Percentiles rank a stretch among this genome's conserved stretches.
phyloP scores from a whole-genome alignment of 2,113 vertebrate genomes.

The Pollachius pollachius region DNA sequence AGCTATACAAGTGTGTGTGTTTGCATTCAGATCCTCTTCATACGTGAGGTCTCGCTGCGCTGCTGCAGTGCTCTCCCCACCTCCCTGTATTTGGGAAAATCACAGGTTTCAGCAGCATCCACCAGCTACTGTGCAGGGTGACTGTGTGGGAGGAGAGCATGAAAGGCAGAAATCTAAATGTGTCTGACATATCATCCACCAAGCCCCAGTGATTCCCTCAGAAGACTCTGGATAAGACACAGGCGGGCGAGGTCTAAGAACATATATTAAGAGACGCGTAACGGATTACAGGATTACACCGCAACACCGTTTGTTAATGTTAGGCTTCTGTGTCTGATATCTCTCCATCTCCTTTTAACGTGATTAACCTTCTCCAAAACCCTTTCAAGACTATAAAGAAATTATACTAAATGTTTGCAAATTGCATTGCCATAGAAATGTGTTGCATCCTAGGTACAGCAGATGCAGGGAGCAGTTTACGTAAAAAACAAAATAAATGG shows the following conservation, averaged over 20 bases:
- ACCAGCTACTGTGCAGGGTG: slow-evolving; percentile 62
- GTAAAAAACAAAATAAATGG: too few species aligned
- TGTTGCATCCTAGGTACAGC: too few species aligned
- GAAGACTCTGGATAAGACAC: slow-evolving; percentile 56
- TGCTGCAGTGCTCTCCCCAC: slow-evolving; percentile 46
- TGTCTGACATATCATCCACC: slow-evolving; percentile 69
- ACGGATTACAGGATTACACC: too few species aligned
- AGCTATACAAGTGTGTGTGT: neutral
- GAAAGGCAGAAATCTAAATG: slow-evolving; percentile 77
- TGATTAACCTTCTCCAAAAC: too few species aligned
- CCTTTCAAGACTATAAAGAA: too few species aligned
- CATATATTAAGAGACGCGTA: slow-evolving; percentile 6
- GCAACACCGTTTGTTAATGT: too few species aligned
- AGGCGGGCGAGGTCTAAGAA: slow-evolving; percentile 47
- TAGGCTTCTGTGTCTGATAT: too few species aligned
- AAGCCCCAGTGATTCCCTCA: slow-evolving; percentile 54
- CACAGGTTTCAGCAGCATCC: slow-evolving; percentile 68
- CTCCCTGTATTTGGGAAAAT: slow-evolving; percentile 57
- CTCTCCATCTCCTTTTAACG: too few species aligned
- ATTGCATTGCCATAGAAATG: too few species aligned
- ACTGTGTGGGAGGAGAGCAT: slow-evolving; percentile 72
- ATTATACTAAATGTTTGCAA: too few species aligned
- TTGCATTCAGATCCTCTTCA: slow-evolving; percentile 18
- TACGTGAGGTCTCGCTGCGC: slow-evolving; percentile 18
- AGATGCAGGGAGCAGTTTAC: too few species aligned